phyloP scores from a whole-genome alignment of 2,113 vertebrate species.

The Malaclemys terrapin region DNA sequence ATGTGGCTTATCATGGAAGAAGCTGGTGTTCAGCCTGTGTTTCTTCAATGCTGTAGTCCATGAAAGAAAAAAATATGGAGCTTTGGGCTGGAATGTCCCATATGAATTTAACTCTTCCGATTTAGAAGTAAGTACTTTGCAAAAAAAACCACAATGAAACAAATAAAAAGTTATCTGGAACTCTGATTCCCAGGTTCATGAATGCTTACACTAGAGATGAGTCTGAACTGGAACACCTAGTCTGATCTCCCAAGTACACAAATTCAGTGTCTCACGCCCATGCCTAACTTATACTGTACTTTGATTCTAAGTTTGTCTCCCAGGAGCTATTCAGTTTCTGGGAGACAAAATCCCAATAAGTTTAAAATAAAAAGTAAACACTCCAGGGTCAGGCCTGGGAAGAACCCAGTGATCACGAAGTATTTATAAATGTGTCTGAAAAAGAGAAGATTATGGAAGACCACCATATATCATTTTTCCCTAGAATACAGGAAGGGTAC shows the following conservation, averaged over 20 bases:
- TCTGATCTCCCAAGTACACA: background rate
- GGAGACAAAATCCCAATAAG: background rate
- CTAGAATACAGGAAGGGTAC: background rate
- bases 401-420: background rate
- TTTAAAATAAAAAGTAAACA: background rate
- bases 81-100: slow-evolving; percentile 76
- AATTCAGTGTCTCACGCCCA: background rate
- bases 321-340: background rate
- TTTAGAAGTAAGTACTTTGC: slow-evolving; percentile 67
- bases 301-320: background rate
- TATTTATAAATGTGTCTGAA: background rate
- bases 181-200: background rate
- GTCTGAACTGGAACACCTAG: background rate
- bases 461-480: background rate
- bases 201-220: background rate
- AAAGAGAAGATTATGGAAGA: background rate
- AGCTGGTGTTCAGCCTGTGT: slow-evolving; percentile 73
- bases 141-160: background rate
- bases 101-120: slow-evolving; percentile 75
- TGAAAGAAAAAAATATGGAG: slow-evolving; percentile 74
- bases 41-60: slow-evolving; percentile 75
- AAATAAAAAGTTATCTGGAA: background rate
- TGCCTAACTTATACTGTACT: background rate
- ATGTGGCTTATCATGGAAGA: slow-evolving; percentile 73
- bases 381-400: background rate